Percentiles rank a stretch among this genome's conserved stretches.
These are phyloP conservation scores for Brachionus manjavacas DNA, from an alignment of 1,140 invertebrate genomes.

Conservation along the genomic window DNA sequence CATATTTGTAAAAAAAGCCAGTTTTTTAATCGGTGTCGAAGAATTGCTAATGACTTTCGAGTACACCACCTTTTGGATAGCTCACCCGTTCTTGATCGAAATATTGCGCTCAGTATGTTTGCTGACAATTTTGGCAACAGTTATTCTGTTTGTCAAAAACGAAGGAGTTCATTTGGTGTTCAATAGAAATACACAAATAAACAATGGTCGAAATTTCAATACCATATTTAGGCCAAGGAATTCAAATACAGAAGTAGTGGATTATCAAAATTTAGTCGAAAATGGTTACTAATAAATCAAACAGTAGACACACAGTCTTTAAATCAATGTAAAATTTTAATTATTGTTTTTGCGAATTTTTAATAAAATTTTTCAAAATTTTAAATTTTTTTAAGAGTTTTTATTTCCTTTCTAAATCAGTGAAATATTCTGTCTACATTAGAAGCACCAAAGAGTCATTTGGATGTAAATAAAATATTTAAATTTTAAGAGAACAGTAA, in stretches of 20 bases:
- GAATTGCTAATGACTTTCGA: background rate
- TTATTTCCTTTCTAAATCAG: background rate
- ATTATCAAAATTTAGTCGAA: constrained; percentile 32
- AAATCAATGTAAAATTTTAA: background rate
- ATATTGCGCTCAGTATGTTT: background rate
- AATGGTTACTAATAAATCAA: background rate
- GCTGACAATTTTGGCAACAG: background rate
- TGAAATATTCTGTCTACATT: too few species aligned
- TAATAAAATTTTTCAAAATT: background rate
- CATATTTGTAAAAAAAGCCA: background rate
- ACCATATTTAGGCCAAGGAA: background rate
- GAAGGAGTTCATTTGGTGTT: background rate
- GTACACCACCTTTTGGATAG: constrained; percentile 10
- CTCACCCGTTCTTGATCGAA: background rate
- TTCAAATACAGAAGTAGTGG: background rate
- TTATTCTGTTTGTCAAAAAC: background rate
- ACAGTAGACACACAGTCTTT: background rate
- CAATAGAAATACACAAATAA: background rate
- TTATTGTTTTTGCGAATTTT: background rate
- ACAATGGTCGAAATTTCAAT: background rate
- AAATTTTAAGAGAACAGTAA: too few species aligned
- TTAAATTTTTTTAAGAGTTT: background rate
- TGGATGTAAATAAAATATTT: too few species aligned
- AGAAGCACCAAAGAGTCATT: too few species aligned
- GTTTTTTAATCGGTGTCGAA: background rate